phyloP scores from a whole-genome alignment of 2,113 vertebrate species.

The Alexandromys fortis region DNA sequence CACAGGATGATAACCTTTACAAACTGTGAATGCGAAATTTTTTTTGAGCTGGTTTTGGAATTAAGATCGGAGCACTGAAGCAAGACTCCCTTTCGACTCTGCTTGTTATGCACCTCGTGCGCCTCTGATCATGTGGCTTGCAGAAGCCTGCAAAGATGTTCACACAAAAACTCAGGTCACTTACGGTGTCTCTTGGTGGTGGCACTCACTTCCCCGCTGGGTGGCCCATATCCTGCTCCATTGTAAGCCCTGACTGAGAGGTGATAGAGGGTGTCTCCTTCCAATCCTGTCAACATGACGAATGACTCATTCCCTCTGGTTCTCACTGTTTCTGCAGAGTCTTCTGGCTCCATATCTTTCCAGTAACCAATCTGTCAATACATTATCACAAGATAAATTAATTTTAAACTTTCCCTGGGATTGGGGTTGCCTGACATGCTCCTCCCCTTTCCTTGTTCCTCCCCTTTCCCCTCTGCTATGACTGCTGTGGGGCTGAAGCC shows the following conservation, averaged over 20 bases:
- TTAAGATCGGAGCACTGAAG: conserved; percentile 66
- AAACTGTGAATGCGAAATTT: conserved; percentile 65
- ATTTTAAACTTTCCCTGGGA: conserved; percentile 58
- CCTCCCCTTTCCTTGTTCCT: too few species aligned
- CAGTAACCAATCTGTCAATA: conserved; percentile 92
- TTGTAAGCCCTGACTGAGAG: conserved; percentile 95
- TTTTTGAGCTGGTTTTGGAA: conserved; percentile 67
- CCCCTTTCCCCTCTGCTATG: not conserved
- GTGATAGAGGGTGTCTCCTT: conserved; percentile 93
- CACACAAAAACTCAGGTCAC: conserved; percentile 71
- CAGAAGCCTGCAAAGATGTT: conserved; percentile 22
- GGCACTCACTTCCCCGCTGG: conserved; percentile 87
- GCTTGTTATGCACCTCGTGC: not conserved
- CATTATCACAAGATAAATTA: conserved; percentile 70
- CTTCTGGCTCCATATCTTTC: conserved; percentile 94
- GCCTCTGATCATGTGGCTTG: not conserved
- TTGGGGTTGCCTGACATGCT: not conserved
- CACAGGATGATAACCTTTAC: conserved; percentile 74
- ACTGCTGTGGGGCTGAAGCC: not conserved
- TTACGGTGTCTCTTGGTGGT: conserved; percentile 95
- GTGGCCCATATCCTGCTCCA: conserved; percentile 94
- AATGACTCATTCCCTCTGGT: conserved; percentile 94
- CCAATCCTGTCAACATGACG: conserved; percentile 91
- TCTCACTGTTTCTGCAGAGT: conserved; percentile 89
- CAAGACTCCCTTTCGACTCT: not conserved